Conservation (phyloP, 2,113 vertebrate species). For the Dipodomys stephensi region DNA sequence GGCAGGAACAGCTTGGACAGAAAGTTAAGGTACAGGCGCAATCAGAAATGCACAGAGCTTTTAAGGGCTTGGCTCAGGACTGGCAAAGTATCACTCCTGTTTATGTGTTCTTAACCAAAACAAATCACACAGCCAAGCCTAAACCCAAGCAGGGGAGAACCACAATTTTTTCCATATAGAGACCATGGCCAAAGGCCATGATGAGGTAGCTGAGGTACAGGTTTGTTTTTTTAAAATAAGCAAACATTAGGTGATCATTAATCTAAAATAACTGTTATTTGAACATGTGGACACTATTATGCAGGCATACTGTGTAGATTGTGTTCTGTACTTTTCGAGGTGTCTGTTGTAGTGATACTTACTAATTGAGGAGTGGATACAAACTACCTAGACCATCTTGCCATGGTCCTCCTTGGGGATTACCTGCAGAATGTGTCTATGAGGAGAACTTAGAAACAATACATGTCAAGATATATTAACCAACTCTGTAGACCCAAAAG, state of each 20-base stretch:
- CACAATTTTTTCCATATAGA: background rate
- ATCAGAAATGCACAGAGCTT: background rate
- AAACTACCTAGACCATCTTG: no score
- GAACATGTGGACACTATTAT: background rate
- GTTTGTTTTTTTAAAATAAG: background rate
- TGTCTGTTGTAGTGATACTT: background rate
- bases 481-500: background rate
- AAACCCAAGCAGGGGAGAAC: background rate
- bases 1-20: background rate
- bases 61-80: background rate
- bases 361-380: background rate
- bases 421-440: background rate
- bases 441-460: background rate
- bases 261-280: background rate
- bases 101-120: background rate
- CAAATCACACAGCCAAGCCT: background rate
- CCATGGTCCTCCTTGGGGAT: background rate
- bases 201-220: no score
- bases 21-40: background rate
- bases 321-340: background rate
- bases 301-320: background rate
- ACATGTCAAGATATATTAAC: background rate
- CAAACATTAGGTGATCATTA: background rate
- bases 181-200: background rate
- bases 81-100: background rate